Evolutionary conservation across 2,888 invertebrate genomes (phyloP), one percentile per base, ranked within the genome.

Genomic region (Drosophila buzzatii): DNA sequence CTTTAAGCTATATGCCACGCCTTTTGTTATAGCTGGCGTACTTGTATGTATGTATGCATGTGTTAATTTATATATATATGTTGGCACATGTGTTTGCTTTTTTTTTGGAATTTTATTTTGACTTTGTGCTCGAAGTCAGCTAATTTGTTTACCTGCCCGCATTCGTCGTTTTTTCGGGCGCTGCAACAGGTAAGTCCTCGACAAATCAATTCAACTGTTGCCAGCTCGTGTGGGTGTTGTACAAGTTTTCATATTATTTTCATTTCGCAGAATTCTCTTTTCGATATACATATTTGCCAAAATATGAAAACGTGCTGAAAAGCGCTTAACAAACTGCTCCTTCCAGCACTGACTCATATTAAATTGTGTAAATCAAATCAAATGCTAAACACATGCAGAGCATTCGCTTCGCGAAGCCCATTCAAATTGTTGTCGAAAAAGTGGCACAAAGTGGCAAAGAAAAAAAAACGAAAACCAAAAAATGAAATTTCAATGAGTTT

Each of bases 321-420:
- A 73, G 63, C 64, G 70, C 41, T 53, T 66, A 67, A 70, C 70
- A 74, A 78, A 81, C 60, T 74, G 71, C 70, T 81, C 70, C 70
- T 72, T 79, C 70, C 16, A 56, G 70, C 55, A 72, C 81, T 79
- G 80, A 89, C 42, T 72, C 81, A 81, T 12, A 53, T 53, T 12
- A 23, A 39, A 53, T 39, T 23, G 55, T 81, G 76, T 79, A 85
- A 86, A 85, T 85, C 75, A 85, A 77, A 76, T 73, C 47, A 78
- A 90, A 89, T 89, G 86, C 72, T 79, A 78, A 90, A 86, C 89
- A 89, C 76, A 90, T 89, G 90, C 82, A 78, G 85, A 76, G 69
- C 65, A 70, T 44, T 65, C 63, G 59, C 51, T 55, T 57, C 57
- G 70, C 66, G 56, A 70, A 23, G 4, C 39, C 49, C 63, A 63